Conservation (phyloP, 1,140 invertebrate species). For the Caenorhabditis brenneri region DNA sequence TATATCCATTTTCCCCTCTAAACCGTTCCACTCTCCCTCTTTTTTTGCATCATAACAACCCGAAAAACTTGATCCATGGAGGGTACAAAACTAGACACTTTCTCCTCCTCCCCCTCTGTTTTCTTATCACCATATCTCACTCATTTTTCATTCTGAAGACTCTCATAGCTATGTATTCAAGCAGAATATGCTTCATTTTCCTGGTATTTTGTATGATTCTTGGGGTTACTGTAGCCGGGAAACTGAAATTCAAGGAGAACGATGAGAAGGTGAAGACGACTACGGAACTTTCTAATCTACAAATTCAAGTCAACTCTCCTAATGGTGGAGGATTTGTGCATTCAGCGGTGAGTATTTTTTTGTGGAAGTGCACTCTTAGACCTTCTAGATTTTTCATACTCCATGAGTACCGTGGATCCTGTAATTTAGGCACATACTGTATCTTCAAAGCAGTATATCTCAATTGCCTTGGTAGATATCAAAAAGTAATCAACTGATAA, state of each 20-base stretch:
- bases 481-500: no score
- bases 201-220: neutral
- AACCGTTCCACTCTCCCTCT: constrained; percentile 9
- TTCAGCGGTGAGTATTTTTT: neutral
- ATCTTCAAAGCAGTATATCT: no score
- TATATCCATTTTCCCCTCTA: neutral
- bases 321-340: neutral
- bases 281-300: neutral
- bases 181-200: neutral
- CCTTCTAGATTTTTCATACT: no score
- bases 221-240: neutral
- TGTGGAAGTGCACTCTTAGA: no score
- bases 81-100: constrained; percentile 20
- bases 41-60: neutral
- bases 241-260: neutral
- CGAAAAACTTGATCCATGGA: neutral
- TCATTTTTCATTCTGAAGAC: no score
- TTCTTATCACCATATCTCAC: neutral
- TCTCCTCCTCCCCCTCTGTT: neutral
- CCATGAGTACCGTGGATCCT: no score
- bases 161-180: neutral
- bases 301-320: constrained; percentile 1
- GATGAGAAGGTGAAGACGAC: neutral
- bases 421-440: no score
- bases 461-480: no score